Evolutionary conservation across 2,113 vertebrate genomes (phyloP).

Genomic region (Ageneiosus marmoratus): DNA sequence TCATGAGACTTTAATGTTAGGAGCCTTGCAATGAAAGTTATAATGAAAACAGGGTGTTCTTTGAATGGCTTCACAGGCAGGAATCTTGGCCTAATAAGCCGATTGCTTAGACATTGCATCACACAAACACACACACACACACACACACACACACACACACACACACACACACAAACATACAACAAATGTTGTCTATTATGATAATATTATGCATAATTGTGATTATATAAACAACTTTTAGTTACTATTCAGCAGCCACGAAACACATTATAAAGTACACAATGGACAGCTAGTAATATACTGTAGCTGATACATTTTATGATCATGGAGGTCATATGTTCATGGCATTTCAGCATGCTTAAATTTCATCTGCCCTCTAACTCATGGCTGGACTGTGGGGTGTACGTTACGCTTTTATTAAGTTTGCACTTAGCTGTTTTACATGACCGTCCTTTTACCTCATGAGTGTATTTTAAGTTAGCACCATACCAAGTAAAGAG

Average conservation of each 20-base stretch:
- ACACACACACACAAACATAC: background rate
- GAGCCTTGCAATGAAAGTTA: background rate
- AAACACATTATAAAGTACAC: background rate
- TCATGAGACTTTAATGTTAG: background rate
- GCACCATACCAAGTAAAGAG: background rate
- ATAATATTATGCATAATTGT: background rate
- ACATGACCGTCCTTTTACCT: slow-evolving; percentile 23
- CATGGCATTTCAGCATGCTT: slow-evolving; percentile 17
- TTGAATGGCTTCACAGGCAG: background rate
- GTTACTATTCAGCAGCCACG: background rate
- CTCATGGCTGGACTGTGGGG: background rate
- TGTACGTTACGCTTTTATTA: slow-evolving; percentile 34
- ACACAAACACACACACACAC: background rate
- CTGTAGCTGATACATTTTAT: slow-evolving; percentile 15
- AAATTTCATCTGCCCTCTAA: slow-evolving; percentile 29
- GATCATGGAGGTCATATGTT: slow-evolving; percentile 30
- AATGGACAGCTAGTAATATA: background rate
- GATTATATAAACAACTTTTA: slow-evolving; percentile 2
- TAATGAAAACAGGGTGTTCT: background rate
- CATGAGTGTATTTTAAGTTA: slow-evolving; percentile 40
- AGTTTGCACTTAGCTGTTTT: slow-evolving; percentile 46
- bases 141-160: background rate
- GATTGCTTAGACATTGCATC: background rate
- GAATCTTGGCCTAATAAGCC: background rate
- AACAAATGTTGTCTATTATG: background rate